Conservation (phyloP, 2,113 vertebrate genomes). For the Illadopsis cleaveri region DNA sequence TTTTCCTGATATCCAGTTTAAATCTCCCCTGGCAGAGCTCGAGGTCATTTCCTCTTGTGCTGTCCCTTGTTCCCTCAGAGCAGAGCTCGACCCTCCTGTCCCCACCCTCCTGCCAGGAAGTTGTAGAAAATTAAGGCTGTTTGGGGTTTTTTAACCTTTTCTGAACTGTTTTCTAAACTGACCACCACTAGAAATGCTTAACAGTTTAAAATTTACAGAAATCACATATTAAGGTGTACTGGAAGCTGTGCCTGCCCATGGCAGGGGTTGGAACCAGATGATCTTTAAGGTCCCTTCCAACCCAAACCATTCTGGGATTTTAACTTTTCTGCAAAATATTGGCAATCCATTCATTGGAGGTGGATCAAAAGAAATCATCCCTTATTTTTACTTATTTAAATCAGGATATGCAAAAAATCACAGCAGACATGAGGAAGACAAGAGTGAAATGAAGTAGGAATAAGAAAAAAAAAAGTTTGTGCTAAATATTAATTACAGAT, state of each 20-base stretch:
- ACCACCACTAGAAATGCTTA: background rate
- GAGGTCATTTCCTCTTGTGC: background rate
- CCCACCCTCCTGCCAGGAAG: background rate
- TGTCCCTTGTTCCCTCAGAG: background rate
- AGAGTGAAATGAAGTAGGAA: background rate
- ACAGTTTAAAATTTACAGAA: background rate
- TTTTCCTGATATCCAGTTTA: background rate
- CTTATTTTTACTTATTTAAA: background rate
- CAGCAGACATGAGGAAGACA: background rate
- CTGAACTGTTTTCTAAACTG: background rate
- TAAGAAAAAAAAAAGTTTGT: background rate
- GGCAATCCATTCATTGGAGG: fast-evolving
- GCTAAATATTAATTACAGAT: background rate
- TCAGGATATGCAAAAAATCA: background rate
- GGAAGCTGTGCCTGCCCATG: background rate
- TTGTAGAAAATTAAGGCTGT: background rate
- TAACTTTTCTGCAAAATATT: background rate
- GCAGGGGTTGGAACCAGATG: background rate
- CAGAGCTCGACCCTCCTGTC: background rate
- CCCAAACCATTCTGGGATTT: background rate
- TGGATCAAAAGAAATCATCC: background rate
- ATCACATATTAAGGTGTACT: background rate
- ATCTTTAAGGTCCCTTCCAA: background rate
- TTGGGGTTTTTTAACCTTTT: background rate
- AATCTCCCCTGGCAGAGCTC: background rate